Evolutionary conservation across 1,140 invertebrate species (phyloP), one percentile per base, ranked within the genome.

Genomic region (Sycophaga agraensis): DNA sequence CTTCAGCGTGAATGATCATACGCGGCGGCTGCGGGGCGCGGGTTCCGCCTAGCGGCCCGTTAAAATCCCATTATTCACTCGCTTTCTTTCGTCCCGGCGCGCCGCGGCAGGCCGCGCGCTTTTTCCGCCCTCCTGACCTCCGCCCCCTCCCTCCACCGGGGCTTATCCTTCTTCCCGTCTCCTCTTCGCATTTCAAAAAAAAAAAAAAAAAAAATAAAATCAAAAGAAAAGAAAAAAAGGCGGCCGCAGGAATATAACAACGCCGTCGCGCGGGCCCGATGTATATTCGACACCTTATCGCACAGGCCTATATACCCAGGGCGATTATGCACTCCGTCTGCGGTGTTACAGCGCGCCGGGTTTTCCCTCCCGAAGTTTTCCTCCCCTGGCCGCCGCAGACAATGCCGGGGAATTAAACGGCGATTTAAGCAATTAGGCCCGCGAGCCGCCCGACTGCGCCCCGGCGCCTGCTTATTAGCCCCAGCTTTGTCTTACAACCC

Each of bases 61-160:
- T 59, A 59, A 59, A 59, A 59, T 59, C 57, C 46, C 57, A 59
- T 59, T 59, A 59, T 59, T 59, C 57, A 50, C 46, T 50, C 21
- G 21, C 46, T 34, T 34, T 40, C 57, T 19, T 40, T 16, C 43
- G 43, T 35, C 1, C 42, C 11, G 16, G 1, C 4, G n/a, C 34
- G 4, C 37, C n/a, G 49, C 19, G 6, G 28, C 12, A 24, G 31
- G 3, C 16, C 50, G 24, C 24, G 21, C 24, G 24, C 31, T 57
- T 57, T 46, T 57, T 57, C 28, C 54, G n/a, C 19, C 42, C 54
- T 21, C 26, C 53, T 34, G 53, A 31, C 40, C 53, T 43, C 4
- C 45, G 8, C 22, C n/a, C n/a, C 5, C 11, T 34, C 11, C 11
- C 31, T 34, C 5, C 11, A 11, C 31, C 31, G 11, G 31, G 31